A percentile compares a stretch with the other conserved stretches of the same genome.
Conservation (phyloP, 2,113 vertebrate species). For the Isichthys henryi region DNA sequence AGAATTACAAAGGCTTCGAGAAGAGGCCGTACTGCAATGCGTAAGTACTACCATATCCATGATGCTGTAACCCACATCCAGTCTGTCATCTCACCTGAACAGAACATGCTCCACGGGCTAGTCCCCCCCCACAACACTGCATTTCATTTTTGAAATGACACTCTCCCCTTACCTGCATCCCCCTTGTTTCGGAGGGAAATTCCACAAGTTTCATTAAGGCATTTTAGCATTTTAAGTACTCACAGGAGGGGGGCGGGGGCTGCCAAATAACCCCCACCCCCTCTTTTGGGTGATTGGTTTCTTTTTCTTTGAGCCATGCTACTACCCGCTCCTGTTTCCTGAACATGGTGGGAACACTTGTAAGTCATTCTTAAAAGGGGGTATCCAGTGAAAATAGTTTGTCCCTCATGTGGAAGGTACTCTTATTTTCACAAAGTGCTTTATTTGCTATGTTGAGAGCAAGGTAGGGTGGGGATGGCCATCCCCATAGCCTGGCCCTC, state of each 20-base stretch:
- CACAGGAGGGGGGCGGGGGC: background rate
- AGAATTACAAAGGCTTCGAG: constrained; percentile 96
- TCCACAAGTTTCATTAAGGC: background rate
- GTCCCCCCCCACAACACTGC: background rate
- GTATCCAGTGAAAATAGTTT: background rate
- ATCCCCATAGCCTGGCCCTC: background rate
- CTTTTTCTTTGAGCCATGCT: background rate
- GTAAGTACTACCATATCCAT: constrained; percentile 62
- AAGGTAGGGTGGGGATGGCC: background rate
- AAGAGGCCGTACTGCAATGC: constrained; percentile 96
- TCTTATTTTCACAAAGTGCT: background rate
- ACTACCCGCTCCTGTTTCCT: background rate
- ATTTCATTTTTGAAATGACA: background rate
- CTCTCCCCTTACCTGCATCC: background rate
- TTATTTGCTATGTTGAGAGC: background rate
- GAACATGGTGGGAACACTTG: background rate
- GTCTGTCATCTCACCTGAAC: background rate
- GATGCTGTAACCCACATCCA: background rate
- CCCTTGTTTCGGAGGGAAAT: constrained; percentile 8
- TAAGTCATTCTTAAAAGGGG: background rate
- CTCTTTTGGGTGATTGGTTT: background rate
- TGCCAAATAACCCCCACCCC: background rate
- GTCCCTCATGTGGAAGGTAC: background rate
- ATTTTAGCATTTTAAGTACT: background rate
- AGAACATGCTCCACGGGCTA: background rate